Conservation (phyloP, 2,888 invertebrate genomes). For the Lithophane socia region DNA sequence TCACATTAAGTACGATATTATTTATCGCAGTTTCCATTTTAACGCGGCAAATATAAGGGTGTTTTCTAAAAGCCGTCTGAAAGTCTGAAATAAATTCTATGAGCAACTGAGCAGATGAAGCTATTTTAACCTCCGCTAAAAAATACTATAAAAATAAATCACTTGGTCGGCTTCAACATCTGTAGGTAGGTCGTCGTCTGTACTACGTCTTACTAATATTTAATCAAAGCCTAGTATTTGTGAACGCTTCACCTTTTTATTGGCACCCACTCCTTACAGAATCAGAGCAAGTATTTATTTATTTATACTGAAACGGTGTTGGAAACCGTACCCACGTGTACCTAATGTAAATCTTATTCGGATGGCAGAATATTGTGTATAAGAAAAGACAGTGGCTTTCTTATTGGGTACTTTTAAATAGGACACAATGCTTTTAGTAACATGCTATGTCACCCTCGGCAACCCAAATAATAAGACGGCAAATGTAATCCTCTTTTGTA, state of each 20-base stretch:
- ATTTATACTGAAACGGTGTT: conserved; percentile 44
- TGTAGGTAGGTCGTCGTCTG: neutral
- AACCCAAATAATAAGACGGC: conserved; percentile 12
- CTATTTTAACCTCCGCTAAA: neutral
- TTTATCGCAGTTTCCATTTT: neutral
- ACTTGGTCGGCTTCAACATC: conserved; percentile 1
- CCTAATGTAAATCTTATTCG: conserved; percentile 45
- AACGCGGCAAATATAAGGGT: neutral
- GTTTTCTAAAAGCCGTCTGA: neutral
- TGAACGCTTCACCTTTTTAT: conserved; percentile 46
- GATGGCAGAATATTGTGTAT: conserved; percentile 18
- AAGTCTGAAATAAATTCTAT: neutral
- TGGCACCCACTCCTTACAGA: conserved; percentile 39
- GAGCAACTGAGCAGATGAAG: neutral
- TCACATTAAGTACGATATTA: conserved; percentile 2
- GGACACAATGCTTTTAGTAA: conserved; percentile 23
- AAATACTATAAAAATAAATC: neutral
- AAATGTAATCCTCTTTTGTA: conserved; percentile 1
- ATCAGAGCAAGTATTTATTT: conserved; percentile 59
- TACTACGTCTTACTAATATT: conserved; percentile 43
- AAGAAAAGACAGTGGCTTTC: conserved; percentile 22
- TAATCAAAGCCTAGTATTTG: conserved; percentile 47
- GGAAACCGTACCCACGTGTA: conserved; percentile 35
- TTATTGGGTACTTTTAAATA: conserved; percentile 32
- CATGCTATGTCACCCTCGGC: neutral